Conservation (phyloP, 30 jellyfish, hydroid and myxozoan species). For the Pelagia noctiluca region DNA sequence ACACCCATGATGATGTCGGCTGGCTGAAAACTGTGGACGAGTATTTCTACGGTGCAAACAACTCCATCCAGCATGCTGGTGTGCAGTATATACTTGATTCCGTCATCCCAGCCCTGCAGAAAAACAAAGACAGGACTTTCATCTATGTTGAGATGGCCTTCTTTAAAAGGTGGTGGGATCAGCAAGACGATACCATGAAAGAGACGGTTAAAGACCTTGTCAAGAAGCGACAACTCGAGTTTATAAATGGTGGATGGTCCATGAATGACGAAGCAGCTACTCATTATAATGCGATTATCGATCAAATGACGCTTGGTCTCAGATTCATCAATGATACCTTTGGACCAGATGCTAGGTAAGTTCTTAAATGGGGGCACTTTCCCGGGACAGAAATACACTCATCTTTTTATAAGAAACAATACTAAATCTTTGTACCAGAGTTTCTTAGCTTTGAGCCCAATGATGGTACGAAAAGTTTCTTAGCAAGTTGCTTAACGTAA, state of each 20-base stretch:
- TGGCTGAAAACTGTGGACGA: slow-evolving; percentile 99
- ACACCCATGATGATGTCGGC: slow-evolving; percentile 99
- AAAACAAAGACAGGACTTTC: slow-evolving; percentile 81
- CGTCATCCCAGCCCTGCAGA: slow-evolving; percentile 77
- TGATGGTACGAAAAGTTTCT: too few relatives aligned
- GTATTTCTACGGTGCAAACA: slow-evolving; percentile 94
- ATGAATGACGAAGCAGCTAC: slow-evolving; percentile 99
- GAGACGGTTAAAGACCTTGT: slow-evolving; percentile 65
- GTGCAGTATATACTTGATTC: slow-evolving; percentile 97
- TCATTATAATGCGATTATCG: slow-evolving; percentile 95
- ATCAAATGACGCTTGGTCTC: slow-evolving; percentile 96
- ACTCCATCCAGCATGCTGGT: slow-evolving; percentile 91
- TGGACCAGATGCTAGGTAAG: slow-evolving; percentile 92
- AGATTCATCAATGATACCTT: slow-evolving; percentile 89
- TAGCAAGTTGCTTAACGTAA: too few relatives aligned
- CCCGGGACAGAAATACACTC: too few relatives aligned
- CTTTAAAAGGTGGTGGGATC: slow-evolving; percentile 96
- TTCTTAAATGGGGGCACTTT: too few relatives aligned
- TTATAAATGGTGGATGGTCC: slow-evolving; percentile 99
- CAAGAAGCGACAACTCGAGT: slow-evolving; percentile 77
- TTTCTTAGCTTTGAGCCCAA: too few relatives aligned
- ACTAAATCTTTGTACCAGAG: too few relatives aligned
- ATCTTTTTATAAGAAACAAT: too few relatives aligned
- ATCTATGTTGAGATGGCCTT: slow-evolving; percentile 98
- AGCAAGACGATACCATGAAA: slow-evolving; percentile 78